A percentile compares a stretch with the other conserved stretches of the same genome.
Conservation (phyloP, 2,797 vertebrate species). For the Karalla daura region DNA sequence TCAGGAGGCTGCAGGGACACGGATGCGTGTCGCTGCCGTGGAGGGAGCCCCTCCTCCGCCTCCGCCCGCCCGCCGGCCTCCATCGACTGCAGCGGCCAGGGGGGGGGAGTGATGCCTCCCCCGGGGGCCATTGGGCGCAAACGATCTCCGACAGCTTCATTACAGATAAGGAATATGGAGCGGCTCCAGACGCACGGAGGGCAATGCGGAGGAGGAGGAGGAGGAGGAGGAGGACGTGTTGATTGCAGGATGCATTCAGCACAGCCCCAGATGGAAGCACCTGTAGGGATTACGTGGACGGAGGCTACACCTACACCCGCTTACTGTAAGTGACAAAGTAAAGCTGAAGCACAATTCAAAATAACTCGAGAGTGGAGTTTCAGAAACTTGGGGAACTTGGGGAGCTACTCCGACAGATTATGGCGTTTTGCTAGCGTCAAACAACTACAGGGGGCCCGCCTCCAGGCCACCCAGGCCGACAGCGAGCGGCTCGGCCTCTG, state of each 20-base stretch:
- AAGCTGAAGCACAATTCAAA: no score
- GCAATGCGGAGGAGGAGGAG: constrained; percentile 15
- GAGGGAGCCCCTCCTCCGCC: constrained; percentile 40
- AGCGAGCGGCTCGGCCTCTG: constrained; percentile 43
- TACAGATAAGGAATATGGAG: constrained; percentile 86
- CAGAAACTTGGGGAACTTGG: constrained; percentile 19
- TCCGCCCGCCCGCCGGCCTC: constrained; percentile 45
- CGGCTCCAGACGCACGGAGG: constrained; percentile 38
- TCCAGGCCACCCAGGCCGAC: constrained; percentile 50
- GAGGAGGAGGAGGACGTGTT: not conserved
- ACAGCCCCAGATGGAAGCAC: constrained; percentile 14
- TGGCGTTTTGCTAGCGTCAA: constrained; percentile 58
- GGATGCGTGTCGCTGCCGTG: no score
- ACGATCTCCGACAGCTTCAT: constrained; percentile 88
- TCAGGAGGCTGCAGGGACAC: no score
- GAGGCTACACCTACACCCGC: no score
- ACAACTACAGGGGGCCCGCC: constrained; percentile 58
- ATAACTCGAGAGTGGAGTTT: constrained; percentile 21
- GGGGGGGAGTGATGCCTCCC: constrained; percentile 83
- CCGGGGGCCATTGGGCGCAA: constrained; percentile 80
- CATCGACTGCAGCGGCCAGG: constrained; percentile 58
- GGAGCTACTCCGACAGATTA: constrained; percentile 43
- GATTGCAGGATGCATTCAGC: constrained; percentile 17
- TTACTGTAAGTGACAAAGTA: no score
- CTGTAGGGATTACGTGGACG: no score